Evolutionary conservation across 2,797 vertebrate species (phyloP).

Genomic region (Enteromius paludinosus): DNA sequence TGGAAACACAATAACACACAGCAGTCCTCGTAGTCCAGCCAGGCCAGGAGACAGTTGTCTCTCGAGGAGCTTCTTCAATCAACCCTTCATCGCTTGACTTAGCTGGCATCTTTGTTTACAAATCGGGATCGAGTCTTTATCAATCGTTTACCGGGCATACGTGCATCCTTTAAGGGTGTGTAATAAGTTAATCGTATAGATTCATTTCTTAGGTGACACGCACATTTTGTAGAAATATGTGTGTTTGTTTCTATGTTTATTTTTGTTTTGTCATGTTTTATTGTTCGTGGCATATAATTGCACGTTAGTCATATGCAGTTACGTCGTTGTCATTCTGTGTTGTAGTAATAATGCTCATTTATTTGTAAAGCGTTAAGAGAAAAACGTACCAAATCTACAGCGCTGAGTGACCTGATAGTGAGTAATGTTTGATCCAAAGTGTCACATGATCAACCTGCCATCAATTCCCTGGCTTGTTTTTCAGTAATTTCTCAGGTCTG

Average conservation of each 20-base stretch:
- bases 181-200: neutral
- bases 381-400: neutral
- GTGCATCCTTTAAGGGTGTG: neutral
- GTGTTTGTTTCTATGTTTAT: neutral
- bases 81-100: neutral
- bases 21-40: conserved; percentile 1
- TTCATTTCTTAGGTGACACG: neutral
- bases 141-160: neutral
- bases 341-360: neutral
- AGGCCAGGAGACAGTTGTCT: conserved; percentile 17
- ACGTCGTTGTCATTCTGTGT: neutral
- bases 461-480: conserved; percentile 7
- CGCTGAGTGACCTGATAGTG: neutral
- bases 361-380: neutral
- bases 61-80: neutral
- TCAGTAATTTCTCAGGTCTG: neutral
- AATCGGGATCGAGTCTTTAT: neutral
- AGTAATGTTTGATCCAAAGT: neutral
- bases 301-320: neutral
- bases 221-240: neutral
- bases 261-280: neutral
- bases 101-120: conserved; percentile 29
- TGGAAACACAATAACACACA: conserved; percentile 19
- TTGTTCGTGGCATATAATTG: neutral
- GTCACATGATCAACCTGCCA: conserved; percentile 34